These are phyloP conservation scores for Meloe dianella DNA, from an alignment of 2,888 invertebrate genomes.

Conservation along the genomic window DNA sequence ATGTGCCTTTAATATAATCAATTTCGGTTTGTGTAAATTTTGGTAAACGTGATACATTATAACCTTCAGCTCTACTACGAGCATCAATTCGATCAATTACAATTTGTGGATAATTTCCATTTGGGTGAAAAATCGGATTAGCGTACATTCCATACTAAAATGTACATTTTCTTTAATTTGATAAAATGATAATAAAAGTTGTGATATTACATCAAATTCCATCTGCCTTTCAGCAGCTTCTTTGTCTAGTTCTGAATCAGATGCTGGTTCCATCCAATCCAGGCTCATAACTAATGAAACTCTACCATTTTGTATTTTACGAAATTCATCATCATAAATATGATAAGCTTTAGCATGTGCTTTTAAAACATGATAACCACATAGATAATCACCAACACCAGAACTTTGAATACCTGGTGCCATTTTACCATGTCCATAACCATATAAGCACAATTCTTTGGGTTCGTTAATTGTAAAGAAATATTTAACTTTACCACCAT, in stretches of 20 bases:
- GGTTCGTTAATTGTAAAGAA: conserved; percentile 46
- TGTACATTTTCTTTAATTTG: background rate
- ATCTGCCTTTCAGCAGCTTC: conserved; percentile 62
- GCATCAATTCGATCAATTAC: conserved; percentile 64
- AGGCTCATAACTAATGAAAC: conserved; percentile 61
- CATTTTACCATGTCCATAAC: conserved; percentile 32
- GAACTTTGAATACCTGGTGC: conserved; percentile 51
- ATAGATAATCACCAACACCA: conserved; percentile 69
- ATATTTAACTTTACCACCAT: conserved; percentile 43
- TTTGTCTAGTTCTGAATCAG: conserved; percentile 58
- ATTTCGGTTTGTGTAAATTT: conserved; percentile 66
- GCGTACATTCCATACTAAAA: conserved; percentile 69
- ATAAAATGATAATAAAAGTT: conserved; percentile 37
- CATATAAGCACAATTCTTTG: conserved; percentile 32
- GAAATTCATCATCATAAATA: conserved; percentile 67
- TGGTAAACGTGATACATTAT: conserved; percentile 66
- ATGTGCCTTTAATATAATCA: conserved; percentile 63
- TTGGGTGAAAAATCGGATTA: conserved; percentile 63
- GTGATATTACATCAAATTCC: conserved; percentile 61
- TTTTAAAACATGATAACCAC: conserved; percentile 68
- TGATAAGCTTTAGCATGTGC: conserved; percentile 73
- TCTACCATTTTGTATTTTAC: conserved; percentile 62
- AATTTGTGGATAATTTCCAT: conserved; percentile 68
- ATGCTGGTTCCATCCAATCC: conserved; percentile 62
- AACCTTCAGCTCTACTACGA: conserved; percentile 65